These are phyloP conservation scores for Crenichthys baileyi DNA, from an alignment of 2,797 vertebrate genomes.

Conservation along the genomic window DNA sequence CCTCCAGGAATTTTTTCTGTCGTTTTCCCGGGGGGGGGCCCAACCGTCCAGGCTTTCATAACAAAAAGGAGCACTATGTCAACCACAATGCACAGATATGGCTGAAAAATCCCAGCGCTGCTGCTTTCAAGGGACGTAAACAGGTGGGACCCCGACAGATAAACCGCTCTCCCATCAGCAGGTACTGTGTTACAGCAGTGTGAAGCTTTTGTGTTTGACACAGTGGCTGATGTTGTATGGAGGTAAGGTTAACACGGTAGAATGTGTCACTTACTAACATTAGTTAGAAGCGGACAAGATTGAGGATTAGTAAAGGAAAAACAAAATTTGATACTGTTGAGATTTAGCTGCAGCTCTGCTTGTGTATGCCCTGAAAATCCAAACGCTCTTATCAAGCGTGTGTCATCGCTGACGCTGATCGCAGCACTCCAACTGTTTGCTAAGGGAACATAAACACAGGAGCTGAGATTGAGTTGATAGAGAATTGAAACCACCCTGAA, in stretches of 20 bases:
- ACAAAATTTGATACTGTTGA: constrained; percentile 5
- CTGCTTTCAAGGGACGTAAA: constrained; percentile 48
- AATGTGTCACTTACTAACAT: background rate
- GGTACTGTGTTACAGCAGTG: constrained; percentile 45
- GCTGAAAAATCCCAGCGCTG: constrained; percentile 34
- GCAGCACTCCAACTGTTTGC: constrained; percentile 12
- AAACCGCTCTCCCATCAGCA: constrained; percentile 53
- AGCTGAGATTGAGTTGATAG: constrained; percentile 39
- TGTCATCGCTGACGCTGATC: background rate
- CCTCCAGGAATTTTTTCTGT: constrained; percentile 67
- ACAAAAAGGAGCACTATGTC: constrained; percentile 55
- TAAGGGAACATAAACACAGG: constrained; percentile 28
- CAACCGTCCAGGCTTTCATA: constrained; percentile 51
- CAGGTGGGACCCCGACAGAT: constrained; percentile 39
- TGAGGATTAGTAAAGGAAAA: background rate
- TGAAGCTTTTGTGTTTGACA: background rate
- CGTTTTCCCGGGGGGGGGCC: constrained; percentile 56
- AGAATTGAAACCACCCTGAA: background rate
- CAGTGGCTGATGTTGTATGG: constrained; percentile 11
- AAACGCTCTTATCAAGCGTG: constrained; percentile 18
- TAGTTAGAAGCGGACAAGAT: background rate
- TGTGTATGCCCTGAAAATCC: constrained; percentile 17
- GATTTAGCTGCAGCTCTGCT: constrained; percentile 3
- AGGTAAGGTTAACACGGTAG: background rate
- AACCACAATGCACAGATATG: constrained; percentile 40